Base-by-base conservation (phyloP, 2,888 invertebrate genomes). In the Hemaris fuciformis region DNA sequence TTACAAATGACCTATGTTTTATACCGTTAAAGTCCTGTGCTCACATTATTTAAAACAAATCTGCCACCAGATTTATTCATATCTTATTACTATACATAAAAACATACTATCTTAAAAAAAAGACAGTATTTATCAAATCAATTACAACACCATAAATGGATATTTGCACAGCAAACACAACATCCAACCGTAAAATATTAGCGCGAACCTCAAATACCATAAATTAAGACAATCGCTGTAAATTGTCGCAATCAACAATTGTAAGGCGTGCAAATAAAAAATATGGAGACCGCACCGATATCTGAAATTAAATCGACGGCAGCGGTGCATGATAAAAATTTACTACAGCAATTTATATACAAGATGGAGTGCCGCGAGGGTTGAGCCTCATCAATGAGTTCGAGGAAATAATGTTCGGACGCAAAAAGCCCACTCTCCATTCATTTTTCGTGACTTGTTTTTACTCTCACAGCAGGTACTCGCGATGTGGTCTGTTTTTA, bases 291-390 rank as follows among this genome's bases (percentile, higher is more conserved):
- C 62, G 64, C 67, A 77, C 71, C 73, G 77, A 70, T 80, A 60
- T 63, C 60, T 63, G 60, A 41, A 57, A 60, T 63, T 63, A 41
- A 63, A 63, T 63, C 63, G 18, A 60, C 38, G 22, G 38, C 13
- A 20, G 38, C 18, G 53, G 18, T 13, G 22, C 41, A 25, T 42
- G 73, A 76, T 79, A 79, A 77, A 78, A 77, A 69, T 75, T 79
- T 75, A 80, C 75, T 74, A 78, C 66, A 64, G 71, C 80, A 81
- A 83, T 84, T 83, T 79, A 81, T 83, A 80, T 84, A 83, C 75
- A 77, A 79, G 79, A 76, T 72, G 67, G 77, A 76, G 73, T 75
- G 73, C 67, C 69, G 62, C 57, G 65, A 45, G 38, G 61, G 63
- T 62, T 60, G 38, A 61, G 46, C 62, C 63, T 63, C 59, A 57